A percentile compares a stretch with the other conserved stretches of the same genome.
These are phyloP conservation scores for Dorcus hopei DNA, from an alignment of 2,888 invertebrate species.

Conservation along the genomic window DNA sequence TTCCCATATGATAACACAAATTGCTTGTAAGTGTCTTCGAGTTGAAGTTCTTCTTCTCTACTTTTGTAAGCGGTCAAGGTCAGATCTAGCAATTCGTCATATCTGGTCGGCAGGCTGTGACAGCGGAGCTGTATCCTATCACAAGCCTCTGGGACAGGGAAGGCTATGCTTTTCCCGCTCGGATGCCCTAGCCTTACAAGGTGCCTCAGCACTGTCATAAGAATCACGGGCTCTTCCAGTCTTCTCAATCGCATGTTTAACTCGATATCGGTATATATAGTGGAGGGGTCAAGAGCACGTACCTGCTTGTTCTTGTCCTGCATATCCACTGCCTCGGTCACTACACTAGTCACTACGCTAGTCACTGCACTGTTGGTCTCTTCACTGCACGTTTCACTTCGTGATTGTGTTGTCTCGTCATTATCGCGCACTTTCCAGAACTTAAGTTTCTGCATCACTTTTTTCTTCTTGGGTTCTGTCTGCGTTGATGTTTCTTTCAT, in stretches of 20 bases:
- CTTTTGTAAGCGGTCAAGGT: not conserved
- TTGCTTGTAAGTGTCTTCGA: not conserved
- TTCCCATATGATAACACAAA: constrained; percentile 7
- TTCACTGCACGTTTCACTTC: not conserved
- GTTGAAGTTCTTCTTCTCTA: constrained; percentile 1
- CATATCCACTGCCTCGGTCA: not conserved
- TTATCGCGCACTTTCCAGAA: not conserved
- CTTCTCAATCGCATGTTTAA: not conserved
- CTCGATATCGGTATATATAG: not conserved
- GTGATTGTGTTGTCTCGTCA: not conserved
- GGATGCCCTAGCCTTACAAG: not conserved
- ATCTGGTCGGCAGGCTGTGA: not conserved
- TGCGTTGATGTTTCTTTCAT: not conserved
- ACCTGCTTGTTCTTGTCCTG: not conserved
- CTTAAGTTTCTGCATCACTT: not conserved
- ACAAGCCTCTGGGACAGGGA: constrained; percentile 4
- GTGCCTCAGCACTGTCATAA: constrained; percentile 5
- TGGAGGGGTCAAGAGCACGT: too few species aligned
- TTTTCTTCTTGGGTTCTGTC: not conserved
- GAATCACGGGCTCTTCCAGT: not conserved
- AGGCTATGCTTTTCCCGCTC: constrained; percentile 2
- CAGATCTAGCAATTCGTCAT: not conserved
- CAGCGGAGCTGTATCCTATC: constrained; percentile 4
- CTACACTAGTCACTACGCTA: not conserved
- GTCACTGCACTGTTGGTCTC: not conserved